Evolutionary conservation across 2,113 vertebrate genomes (phyloP).

Genomic region (Hypanus sabinus): DNA sequence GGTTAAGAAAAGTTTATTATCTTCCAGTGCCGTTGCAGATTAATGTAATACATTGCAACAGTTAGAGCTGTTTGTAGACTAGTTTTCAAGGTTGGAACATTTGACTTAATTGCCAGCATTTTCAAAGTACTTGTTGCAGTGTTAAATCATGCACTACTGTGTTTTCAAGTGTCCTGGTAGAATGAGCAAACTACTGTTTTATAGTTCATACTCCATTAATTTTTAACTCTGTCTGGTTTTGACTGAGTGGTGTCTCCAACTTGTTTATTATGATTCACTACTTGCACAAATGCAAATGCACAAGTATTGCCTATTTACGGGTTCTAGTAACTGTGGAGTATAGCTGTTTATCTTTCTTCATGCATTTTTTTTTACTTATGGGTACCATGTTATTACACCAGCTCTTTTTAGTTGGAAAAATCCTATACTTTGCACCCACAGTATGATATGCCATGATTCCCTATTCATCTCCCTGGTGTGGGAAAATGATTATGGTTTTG

Average conservation of each 20-base stretch:
- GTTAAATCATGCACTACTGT: neutral
- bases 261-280: neutral
- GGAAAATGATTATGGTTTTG: neutral
- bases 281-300: neutral
- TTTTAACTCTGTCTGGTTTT: neutral
- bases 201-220: neutral
- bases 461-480: neutral
- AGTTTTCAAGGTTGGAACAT: conserved; percentile 15
- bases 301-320: conserved; percentile 14
- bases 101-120: conserved; percentile 25
- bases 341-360: conserved; percentile 17
- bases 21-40: conserved; percentile 20
- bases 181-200: conserved; percentile 8
- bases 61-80: conserved; percentile 9
- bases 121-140: neutral
- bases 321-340: neutral
- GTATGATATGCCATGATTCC: neutral
- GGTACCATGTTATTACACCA: neutral
- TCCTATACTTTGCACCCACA: neutral
- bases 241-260: neutral
- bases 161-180: neutral
- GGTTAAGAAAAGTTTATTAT: conserved; percentile 33
- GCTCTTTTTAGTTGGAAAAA: neutral
- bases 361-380: neutral
- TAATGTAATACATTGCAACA: conserved; percentile 33